These are phyloP conservation scores for Astreopora myriophthalma DNA, from an alignment of 64 coral and sea anemone species.

Conservation along the genomic window DNA sequence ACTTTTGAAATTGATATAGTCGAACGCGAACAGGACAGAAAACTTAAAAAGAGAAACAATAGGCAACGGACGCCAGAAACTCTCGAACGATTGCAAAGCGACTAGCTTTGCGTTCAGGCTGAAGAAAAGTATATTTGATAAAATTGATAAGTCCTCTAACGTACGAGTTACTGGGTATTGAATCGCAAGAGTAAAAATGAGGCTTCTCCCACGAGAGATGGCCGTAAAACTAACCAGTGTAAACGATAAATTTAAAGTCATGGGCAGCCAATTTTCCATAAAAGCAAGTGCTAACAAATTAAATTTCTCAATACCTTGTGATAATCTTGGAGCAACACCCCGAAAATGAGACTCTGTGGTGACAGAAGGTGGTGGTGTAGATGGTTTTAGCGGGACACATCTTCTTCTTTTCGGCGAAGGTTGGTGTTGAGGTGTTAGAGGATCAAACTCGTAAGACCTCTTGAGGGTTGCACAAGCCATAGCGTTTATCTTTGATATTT, in stretches of 20 bases:
- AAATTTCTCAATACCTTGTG: conserved; percentile 72
- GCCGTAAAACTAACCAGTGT: conserved; percentile 4
- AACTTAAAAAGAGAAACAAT: not conserved
- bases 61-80: not conserved
- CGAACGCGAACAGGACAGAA: not conserved
- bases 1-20: not conserved
- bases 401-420: conserved; percentile 97
- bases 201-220: not conserved
- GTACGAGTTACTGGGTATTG: too few species aligned
- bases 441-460: conserved; percentile 96
- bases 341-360: conserved; percentile 82
- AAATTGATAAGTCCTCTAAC: too few species aligned
- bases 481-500: not conserved
- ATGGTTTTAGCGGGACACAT: conserved; percentile 74
- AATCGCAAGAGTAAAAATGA: too few species aligned
- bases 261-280: not conserved
- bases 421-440: conserved; percentile 94
- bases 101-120: not conserved
- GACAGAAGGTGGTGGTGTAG: conserved; percentile 54
- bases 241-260: not conserved
- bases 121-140: too few species aligned
- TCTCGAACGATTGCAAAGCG: not conserved
- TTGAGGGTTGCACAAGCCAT: conserved; percentile 99
- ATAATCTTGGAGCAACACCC: conserved; percentile 89
- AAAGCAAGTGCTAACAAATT: not conserved